Conservation (phyloP, 2,888 invertebrate species). For the Alviniconcha strummeri region DNA sequence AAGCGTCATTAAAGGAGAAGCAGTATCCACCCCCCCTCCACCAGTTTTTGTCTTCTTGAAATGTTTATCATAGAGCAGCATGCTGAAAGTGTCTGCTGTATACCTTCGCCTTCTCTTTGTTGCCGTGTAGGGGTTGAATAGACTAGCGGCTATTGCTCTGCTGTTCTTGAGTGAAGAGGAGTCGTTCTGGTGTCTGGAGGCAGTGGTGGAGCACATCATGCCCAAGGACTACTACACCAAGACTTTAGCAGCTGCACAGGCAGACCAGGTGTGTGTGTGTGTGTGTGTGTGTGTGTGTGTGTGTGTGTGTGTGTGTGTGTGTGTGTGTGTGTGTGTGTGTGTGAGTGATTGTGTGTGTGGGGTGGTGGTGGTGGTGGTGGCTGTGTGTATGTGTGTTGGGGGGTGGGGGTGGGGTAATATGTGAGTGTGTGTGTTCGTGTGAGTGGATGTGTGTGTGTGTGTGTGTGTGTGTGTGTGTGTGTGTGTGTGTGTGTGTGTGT, state of each 20-base stretch:
- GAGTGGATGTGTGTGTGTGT: background rate
- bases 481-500: background rate
- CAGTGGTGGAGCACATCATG: conserved; percentile 76
- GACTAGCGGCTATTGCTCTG: conserved; percentile 77
- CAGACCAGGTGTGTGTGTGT: conserved; percentile 74
- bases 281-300: background rate
- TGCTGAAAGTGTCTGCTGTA: too few relatives aligned
- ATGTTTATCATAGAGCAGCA: too few relatives aligned
- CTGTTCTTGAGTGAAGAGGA: conserved; percentile 77
- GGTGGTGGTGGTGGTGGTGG: background rate
- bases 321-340: background rate
- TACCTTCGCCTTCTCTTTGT: too few relatives aligned
- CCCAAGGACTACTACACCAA: conserved; percentile 76
- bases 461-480: background rate
- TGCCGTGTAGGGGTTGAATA: conserved; percentile 75
- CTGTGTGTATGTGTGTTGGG: background rate
- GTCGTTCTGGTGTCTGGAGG: conserved; percentile 77
- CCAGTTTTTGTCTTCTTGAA: too few relatives aligned
- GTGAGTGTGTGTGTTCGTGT: background rate
- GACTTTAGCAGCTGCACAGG: conserved; percentile 76
- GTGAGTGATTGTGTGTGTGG: background rate
- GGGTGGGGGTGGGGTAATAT: background rate
- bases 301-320: background rate
- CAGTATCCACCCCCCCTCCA: too few relatives aligned
- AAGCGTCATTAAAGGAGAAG: too few relatives aligned